Percentiles rank a stretch among this genome's conserved stretches.
Evolutionary conservation across 2,797 vertebrate species (phyloP).

Genomic region (Rhyacichthys aspro): DNA sequence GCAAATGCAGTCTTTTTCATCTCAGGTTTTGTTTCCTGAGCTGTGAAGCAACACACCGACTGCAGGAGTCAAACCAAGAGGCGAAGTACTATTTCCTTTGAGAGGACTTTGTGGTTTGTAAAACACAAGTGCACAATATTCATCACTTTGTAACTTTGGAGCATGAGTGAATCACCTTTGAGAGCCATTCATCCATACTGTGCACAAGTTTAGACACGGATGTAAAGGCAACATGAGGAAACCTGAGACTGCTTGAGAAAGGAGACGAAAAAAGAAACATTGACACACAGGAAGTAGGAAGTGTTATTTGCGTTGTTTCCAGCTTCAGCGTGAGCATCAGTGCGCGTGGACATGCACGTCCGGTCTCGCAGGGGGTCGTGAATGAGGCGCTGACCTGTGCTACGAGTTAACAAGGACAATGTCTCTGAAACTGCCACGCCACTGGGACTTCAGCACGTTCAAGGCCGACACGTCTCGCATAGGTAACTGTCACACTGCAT

Average conservation of each 20-base stretch:
- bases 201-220: constrained; percentile 55
- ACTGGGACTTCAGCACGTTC: constrained; percentile 93
- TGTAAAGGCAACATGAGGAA: constrained; percentile 55
- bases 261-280: constrained; percentile 59
- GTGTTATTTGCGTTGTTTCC: constrained; percentile 62
- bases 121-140: constrained; percentile 9
- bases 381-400: constrained; percentile 60
- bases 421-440: constrained; percentile 94
- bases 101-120: constrained; percentile 17
- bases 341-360: constrained; percentile 15
- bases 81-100: constrained; percentile 64
- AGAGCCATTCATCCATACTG: constrained; percentile 12
- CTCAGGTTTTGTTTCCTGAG: not conserved
- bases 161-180: constrained; percentile 9
- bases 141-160: constrained; percentile 32
- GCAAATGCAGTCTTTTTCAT: not conserved
- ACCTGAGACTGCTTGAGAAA: constrained; percentile 55
- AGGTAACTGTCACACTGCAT: constrained; percentile 77
- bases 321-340: constrained; percentile 18
- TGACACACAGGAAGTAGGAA: constrained; percentile 80
- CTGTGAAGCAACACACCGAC: constrained; percentile 18
- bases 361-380: constrained; percentile 29
- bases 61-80: constrained; percentile 22
- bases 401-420: constrained; percentile 72
- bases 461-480: constrained; percentile 87